Evolutionary conservation across 2,797 vertebrate species (phyloP), one percentile per base, ranked within the genome.

Genomic region (Mormyrus hasselquistii): DNA sequence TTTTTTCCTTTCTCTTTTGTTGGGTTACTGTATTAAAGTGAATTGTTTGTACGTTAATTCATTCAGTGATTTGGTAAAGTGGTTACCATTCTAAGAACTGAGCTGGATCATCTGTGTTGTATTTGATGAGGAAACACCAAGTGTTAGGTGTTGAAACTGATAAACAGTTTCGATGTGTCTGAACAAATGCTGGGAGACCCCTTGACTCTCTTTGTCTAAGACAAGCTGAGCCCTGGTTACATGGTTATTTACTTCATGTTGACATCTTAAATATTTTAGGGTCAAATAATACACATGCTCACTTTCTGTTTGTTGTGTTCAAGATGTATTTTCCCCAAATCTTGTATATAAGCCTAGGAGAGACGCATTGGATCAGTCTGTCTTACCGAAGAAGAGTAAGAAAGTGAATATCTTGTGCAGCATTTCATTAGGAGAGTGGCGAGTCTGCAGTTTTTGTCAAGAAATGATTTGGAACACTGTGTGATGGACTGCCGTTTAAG

Each of bases 191-290:
- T 19, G 14, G 25, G 50, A 62, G 22, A 91, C 87, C 59, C 59
- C 79, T 89, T 62, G 57, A 16, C 5, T 22, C 52, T 90, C 34
- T 3, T 73, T 91, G 53, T 53, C 49, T 55, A 69, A 88, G 89
- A 41, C 44, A 82, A 44, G 29, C 86, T 84, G 73, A 88, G 52
- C 49, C 88, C 87, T 65, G 88, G 41, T 73, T 89, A 50, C 88
- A 62, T 34, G 44, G 65, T 90, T 92, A 91, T 93, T 92, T 89
- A 91, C 65, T 87, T 90, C 90, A 55, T 94, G 93, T 94, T 93
- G 91, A 94, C 93, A 94, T 92, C 89, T 94, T 90, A 93, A 93
- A 94, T 94, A 94, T 91, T 91, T 93, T 90, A 90, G 90, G 88
- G 73, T 62, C 89, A 92, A 94, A 92, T 92, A 89, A 44, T 90